These are phyloP conservation scores for Anas platyrhynchos DNA, from an alignment of 2,113 vertebrate species.

Conservation along the genomic window DNA sequence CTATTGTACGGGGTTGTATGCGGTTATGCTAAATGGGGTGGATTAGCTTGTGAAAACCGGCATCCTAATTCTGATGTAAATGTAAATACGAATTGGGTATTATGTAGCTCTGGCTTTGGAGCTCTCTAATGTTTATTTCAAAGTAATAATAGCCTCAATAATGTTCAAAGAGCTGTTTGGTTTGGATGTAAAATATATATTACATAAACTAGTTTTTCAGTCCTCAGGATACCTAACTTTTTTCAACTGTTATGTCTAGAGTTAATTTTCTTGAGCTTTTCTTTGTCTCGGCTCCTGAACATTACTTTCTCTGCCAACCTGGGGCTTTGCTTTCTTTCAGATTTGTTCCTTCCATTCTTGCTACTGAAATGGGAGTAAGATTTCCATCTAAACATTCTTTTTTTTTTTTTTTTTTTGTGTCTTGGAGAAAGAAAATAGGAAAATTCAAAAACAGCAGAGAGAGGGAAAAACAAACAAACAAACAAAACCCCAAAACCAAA, in stretches of 20 bases:
- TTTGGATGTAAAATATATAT: constrained; percentile 42
- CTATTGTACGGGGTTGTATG: background rate
- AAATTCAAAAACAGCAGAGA: constrained; percentile 12
- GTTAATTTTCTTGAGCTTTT: constrained; percentile 45
- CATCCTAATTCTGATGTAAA: constrained; percentile 22
- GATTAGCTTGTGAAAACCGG: background rate
- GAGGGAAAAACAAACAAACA: rapidly evolving
- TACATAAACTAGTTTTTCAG: constrained; percentile 20
- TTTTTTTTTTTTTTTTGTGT: background rate
- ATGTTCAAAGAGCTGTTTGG: constrained; percentile 53
- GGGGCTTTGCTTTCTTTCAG: constrained; percentile 39
- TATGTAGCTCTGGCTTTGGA: constrained; percentile 32
- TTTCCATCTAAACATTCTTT: background rate
- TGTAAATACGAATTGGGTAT: background rate
- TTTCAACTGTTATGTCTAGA: constrained; percentile 16
- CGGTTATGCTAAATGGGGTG: background rate
- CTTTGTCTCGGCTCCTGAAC: constrained; percentile 45
- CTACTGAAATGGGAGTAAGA: background rate
- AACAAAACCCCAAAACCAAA: too few relatives aligned
- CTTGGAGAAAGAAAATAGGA: background rate
- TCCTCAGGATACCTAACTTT: background rate
- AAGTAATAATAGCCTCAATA: constrained; percentile 48
- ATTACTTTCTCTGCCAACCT: constrained; percentile 35
- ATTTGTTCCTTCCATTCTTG: constrained; percentile 16
- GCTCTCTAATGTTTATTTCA: constrained; percentile 52